These are phyloP conservation scores for Drosophila ananassae DNA, from an alignment of 1,140 invertebrate genomes.

Conservation along the genomic window DNA sequence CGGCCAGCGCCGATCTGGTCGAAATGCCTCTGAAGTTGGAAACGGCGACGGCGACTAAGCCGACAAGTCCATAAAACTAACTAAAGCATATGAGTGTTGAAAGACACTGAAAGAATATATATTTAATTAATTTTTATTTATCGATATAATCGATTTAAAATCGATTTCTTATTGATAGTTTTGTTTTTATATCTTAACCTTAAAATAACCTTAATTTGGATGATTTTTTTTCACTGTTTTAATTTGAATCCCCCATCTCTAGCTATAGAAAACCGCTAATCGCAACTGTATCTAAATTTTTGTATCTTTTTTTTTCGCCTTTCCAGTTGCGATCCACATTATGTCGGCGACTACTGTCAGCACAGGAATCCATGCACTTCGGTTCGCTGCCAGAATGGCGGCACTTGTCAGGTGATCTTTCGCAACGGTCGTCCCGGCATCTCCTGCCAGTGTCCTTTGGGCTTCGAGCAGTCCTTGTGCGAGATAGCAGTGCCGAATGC, in stretches of 20 bases:
- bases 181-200: neutral
- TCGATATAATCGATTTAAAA: neutral
- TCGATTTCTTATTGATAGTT: neutral
- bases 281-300: constrained; percentile 5
- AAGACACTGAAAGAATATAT: constrained; percentile 10
- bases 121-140: neutral
- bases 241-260: neutral
- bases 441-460: constrained; percentile 93
- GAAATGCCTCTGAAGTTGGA: constrained; percentile 31
- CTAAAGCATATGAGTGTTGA: neutral
- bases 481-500: constrained; percentile 95
- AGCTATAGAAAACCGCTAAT: constrained; percentile 2
- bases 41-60: constrained; percentile 11
- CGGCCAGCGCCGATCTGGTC: constrained; percentile 41
- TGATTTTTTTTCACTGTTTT: constrained; percentile 7
- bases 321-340: constrained; percentile 95
- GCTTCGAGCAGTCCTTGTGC: constrained; percentile 96
- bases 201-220: neutral
- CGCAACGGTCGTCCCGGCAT: constrained; percentile 90
- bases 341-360: constrained; percentile 97
- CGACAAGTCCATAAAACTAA: constrained; percentile 44
- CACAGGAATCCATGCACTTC: constrained; percentile 96
- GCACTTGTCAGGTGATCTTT: constrained; percentile 91
- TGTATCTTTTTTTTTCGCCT: constrained; percentile 11
- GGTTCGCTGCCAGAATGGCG: constrained; percentile 96